Evolutionary conservation across 2,888 invertebrate species (phyloP), one percentile per base, ranked within the genome.

Genomic region (Ethmia dodecea): DNA sequence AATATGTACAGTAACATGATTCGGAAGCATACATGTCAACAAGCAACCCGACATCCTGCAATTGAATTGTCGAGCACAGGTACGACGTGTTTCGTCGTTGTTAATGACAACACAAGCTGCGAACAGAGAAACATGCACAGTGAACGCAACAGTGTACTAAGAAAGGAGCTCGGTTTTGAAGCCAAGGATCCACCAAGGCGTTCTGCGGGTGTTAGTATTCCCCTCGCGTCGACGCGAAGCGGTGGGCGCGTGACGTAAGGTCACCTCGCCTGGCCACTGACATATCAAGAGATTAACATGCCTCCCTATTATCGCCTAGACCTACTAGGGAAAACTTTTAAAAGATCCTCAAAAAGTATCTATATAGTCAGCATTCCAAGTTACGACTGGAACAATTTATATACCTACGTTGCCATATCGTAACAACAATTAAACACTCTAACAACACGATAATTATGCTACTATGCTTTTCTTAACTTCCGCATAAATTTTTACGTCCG

Each of bases 91-190:
- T n/a, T 31, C 37, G 31, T 38, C 32, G 33, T 37, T 34, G 38
- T 27, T 40, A 39, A 39, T 35, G 39, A 33, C 32, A 39, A 35
- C 39, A 39, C 28, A 22, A 33, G 27, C 53, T 55, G 57, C 51
- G 53, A 55, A 59, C 55, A 62, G 13, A 13, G 14, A 61, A 62
- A 60, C 66, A 63, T 55, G 69, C 62, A 72, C 65, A 71, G 64
- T 62, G 64, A 69, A 67, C 69, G 76, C 74, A 76, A 74, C 66
- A 59, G 67, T 63, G 62, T 54, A 63, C 77, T 84, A 74, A 70
- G 84, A 83, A 86, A 84, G 86, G 84, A 80, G 83, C 71, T 80
- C 62, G 72, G 81, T 83, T 86, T 86, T 84, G 83, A 84, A 86
- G 86, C 86, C 86, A 86, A 86, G 86, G 86, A 84, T 86, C 67